Evolutionary conservation across 2,888 invertebrate genomes (phyloP).

Genomic region (Pheosia tremula): DNA sequence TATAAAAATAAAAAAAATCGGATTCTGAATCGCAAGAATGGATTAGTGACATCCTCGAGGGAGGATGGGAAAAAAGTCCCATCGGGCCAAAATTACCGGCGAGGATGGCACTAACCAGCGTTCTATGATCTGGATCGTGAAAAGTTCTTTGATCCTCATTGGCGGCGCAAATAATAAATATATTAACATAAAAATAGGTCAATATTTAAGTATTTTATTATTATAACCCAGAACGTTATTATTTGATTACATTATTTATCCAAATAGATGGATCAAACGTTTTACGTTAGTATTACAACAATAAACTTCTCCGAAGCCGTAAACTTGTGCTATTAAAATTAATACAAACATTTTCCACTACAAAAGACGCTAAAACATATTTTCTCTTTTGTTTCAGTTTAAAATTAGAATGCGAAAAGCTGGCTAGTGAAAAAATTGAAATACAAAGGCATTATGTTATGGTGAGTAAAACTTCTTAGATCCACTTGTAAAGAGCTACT

Average conservation of each 20-base stretch:
- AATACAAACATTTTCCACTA: conserved; percentile 22
- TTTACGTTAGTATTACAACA: conserved; percentile 15
- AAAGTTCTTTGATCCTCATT: too few relatives aligned
- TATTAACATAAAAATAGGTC: neutral
- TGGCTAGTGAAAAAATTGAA: conserved; percentile 95
- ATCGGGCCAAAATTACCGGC: too few relatives aligned
- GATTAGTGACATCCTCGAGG: too few relatives aligned
- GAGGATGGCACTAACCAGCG: too few relatives aligned
- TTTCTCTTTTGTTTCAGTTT: conserved; percentile 85
- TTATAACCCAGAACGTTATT: conserved; percentile 10
- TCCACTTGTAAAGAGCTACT: neutral
- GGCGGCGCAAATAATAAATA: too few relatives aligned
- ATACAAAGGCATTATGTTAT: conserved; percentile 96
- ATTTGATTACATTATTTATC: conserved; percentile 10
- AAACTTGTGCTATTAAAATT: conserved; percentile 26
- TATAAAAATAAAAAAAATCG: too few relatives aligned
- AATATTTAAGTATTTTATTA: neutral
- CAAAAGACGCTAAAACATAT: conserved; percentile 19
- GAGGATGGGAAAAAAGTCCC: too few relatives aligned
- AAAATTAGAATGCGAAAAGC: conserved; percentile 95
- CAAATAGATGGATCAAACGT: conserved; percentile 29
- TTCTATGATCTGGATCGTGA: too few relatives aligned
- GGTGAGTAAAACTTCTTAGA: conserved; percentile 83
- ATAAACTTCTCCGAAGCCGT: conserved; percentile 19
- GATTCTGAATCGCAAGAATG: too few relatives aligned